Percentiles rank a stretch among this genome's conserved stretches.
phyloP scores from a whole-genome alignment of 2,888 invertebrate genomes.

The Barypeithes pellucidus region DNA sequence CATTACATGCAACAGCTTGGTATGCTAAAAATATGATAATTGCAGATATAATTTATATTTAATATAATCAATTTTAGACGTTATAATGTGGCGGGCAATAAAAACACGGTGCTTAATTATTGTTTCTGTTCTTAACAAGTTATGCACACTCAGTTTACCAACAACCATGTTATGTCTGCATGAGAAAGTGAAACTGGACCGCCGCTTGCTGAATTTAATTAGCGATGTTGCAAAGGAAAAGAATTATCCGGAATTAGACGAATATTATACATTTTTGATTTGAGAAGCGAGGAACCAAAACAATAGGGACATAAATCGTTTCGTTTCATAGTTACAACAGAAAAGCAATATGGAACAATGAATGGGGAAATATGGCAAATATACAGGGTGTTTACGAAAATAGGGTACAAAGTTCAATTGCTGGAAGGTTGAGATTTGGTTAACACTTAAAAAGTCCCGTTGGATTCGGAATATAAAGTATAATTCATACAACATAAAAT shows the following conservation, averaged over 20 bases:
- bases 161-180: neutral
- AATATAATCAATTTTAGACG: too few species aligned
- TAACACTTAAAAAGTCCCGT: too few species aligned
- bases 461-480: too few species aligned
- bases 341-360: neutral
- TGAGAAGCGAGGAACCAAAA: slow-evolving; percentile 7
- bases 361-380: neutral
- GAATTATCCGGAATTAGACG: neutral
- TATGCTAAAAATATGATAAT: too few species aligned
- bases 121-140: neutral
- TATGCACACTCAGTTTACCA: neutral
- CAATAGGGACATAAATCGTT: neutral
- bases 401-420: too few species aligned
- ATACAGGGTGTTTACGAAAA: too few species aligned
- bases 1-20: too few species aligned
- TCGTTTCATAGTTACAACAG: neutral
- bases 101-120: neutral
- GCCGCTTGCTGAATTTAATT: neutral
- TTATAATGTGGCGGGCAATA: too few species aligned
- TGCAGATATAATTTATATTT: too few species aligned
- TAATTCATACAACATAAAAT: too few species aligned
- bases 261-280: slow-evolving; percentile 10
- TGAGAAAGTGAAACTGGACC: slow-evolving; percentile 11
- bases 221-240: neutral
- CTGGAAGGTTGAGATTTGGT: too few species aligned